phyloP scores from a whole-genome alignment of 92 coral and sea anemone species.

The Desmophyllum pertusum region DNA sequence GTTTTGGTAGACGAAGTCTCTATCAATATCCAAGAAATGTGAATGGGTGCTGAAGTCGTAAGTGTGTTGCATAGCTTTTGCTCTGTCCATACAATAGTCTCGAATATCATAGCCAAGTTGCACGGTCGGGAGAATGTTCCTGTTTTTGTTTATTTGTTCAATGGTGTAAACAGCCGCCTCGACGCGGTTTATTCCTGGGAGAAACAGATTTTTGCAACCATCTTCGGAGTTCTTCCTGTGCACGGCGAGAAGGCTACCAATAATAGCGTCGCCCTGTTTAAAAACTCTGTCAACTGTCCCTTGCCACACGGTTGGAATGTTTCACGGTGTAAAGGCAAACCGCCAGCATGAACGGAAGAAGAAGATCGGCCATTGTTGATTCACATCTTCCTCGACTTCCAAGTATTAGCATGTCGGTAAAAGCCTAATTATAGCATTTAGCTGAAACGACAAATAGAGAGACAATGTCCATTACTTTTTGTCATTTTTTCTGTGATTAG shows the following conservation, averaged over 20 bases:
- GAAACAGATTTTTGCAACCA: constrained; percentile 53
- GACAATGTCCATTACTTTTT: neutral
- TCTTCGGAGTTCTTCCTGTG: constrained; percentile 40
- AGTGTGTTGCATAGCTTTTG: constrained; percentile 70
- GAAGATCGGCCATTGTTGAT: constrained; percentile 15
- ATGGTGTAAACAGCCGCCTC: constrained; percentile 71
- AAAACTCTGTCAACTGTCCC: constrained; percentile 42
- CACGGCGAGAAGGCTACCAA: constrained; percentile 68
- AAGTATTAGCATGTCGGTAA: neutral
- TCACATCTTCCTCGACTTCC: neutral
- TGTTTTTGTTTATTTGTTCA: constrained; percentile 70
- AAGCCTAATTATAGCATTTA: neutral
- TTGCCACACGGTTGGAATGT: neutral
- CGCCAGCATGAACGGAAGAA: neutral
- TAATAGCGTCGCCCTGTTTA: constrained; percentile 72
- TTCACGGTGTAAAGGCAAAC: neutral
- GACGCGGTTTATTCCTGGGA: constrained; percentile 68
- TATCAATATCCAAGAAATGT: constrained; percentile 33
- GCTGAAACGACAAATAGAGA: neutral
- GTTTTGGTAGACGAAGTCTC: neutral
- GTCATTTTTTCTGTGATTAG: constrained; percentile 1
- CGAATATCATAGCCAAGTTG: constrained; percentile 86
- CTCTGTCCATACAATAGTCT: constrained; percentile 74
- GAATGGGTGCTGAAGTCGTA: constrained; percentile 61
- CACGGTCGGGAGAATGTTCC: constrained; percentile 60